Percentiles rank a stretch among this genome's conserved stretches.
These are phyloP conservation scores for Rhodeus uyekii DNA, from an alignment of 2,797 vertebrate genomes.

Conservation along the genomic window DNA sequence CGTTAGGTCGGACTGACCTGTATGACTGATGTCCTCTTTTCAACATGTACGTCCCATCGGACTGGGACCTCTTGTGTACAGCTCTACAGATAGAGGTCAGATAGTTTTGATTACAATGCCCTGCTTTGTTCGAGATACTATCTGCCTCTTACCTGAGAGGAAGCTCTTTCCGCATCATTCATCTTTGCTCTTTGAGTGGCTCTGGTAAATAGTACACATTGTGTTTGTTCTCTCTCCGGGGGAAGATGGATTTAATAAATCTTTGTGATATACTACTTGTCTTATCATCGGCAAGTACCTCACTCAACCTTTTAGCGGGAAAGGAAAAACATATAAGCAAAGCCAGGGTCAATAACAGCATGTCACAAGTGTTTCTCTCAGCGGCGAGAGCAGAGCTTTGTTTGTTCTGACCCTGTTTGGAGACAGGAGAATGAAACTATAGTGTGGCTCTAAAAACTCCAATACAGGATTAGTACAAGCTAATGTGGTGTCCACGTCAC, in stretches of 20 bases:
- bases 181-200: slow-evolving; percentile 53
- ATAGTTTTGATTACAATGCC: slow-evolving; percentile 55
- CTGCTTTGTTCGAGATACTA: slow-evolving; percentile 52
- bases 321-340: slow-evolving; percentile 44
- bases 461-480: not conserved
- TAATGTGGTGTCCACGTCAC: not conserved
- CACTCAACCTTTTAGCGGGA: slow-evolving; percentile 45
- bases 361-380: slow-evolving; percentile 26
- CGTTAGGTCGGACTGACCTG: slow-evolving; percentile 31
- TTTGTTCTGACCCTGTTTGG: not conserved
- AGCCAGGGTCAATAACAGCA: slow-evolving; percentile 36
- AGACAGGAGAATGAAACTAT: not conserved
- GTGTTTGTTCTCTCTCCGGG: slow-evolving; percentile 48
- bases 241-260: slow-evolving; percentile 59
- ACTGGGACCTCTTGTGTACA: slow-evolving; percentile 38
- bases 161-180: slow-evolving; percentile 50
- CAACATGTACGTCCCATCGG: slow-evolving; percentile 31
- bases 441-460: not conserved
- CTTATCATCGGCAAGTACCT: slow-evolving; percentile 51
- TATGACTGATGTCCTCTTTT: slow-evolving; percentile 56
- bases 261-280: slow-evolving; percentile 54
- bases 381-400: not conserved
- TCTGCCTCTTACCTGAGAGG: slow-evolving; percentile 55
- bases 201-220: slow-evolving; percentile 46
- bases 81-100: slow-evolving; percentile 52